These are phyloP conservation scores for Poeciliopsis turrubarensis DNA, from an alignment of 2,113 vertebrate genomes.

Conservation along the genomic window DNA sequence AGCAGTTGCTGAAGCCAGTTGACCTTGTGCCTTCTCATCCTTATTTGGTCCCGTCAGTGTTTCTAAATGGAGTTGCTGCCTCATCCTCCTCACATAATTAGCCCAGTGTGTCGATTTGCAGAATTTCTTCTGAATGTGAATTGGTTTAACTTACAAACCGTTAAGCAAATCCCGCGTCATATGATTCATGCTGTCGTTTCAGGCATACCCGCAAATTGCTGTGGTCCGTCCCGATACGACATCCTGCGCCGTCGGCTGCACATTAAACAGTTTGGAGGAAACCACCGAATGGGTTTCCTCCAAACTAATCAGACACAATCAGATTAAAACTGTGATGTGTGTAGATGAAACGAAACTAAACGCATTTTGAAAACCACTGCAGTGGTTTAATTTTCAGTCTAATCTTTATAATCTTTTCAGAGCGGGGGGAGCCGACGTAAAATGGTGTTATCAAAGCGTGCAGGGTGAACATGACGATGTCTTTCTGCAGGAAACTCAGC, in stretches of 20 bases:
- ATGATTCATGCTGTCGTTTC: slow-evolving; percentile 4
- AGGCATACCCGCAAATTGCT: neutral
- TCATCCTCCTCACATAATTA: slow-evolving; percentile 37
- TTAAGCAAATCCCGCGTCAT: slow-evolving; percentile 17
- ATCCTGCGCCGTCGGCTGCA: neutral
- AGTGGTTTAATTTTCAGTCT: neutral
- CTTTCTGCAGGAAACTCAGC: neutral
- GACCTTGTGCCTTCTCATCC: slow-evolving; percentile 66
- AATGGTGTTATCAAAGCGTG: slow-evolving; percentile 5
- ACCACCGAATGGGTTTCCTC: neutral
- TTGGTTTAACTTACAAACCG: slow-evolving; percentile 10
- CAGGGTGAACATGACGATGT: neutral
- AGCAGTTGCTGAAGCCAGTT: slow-evolving; percentile 46
- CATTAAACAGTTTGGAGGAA: neutral
- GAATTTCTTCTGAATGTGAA: slow-evolving; percentile 26
- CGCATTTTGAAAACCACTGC: neutral
- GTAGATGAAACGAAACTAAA: too few relatives aligned
- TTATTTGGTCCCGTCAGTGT: slow-evolving; percentile 20
- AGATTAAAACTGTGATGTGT: too few relatives aligned
- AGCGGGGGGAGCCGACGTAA: neutral
- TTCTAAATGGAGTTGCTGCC: slow-evolving; percentile 14
- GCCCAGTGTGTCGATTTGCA: neutral
- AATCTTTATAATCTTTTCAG: neutral
- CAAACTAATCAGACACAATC: neutral
- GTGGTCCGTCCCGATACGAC: neutral